Evolutionary conservation across 2,113 vertebrate species (phyloP).

Genomic region (mouse (Mus musculus)): GRCm39 chr5:146509001-146509500

Average conservation of each 20-base stretch:
- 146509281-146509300: not conserved
- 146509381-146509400: not conserved
- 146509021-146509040: not conserved
- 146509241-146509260: not conserved
- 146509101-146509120: not conserved
- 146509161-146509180: not conserved
- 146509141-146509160: not conserved
- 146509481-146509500: conserved; percentile 15
- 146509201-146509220: not conserved
- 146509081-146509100: too few relatives aligned
- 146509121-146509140: not conserved
- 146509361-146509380: not conserved
- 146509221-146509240: not conserved
- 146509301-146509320: not conserved
- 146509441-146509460: not conserved
- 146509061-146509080: not conserved
- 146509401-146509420: conserved; percentile 16
- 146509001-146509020: not conserved
- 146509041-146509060: not conserved
- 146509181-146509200: not conserved
- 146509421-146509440: not conserved
- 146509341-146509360: not conserved
- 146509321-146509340: not conserved
- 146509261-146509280: conserved; percentile 15
- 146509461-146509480: not conserved